These are phyloP conservation scores for Ctenosaura bakeri DNA, from an alignment of 2,797 vertebrate species.

Conservation along the genomic window DNA sequence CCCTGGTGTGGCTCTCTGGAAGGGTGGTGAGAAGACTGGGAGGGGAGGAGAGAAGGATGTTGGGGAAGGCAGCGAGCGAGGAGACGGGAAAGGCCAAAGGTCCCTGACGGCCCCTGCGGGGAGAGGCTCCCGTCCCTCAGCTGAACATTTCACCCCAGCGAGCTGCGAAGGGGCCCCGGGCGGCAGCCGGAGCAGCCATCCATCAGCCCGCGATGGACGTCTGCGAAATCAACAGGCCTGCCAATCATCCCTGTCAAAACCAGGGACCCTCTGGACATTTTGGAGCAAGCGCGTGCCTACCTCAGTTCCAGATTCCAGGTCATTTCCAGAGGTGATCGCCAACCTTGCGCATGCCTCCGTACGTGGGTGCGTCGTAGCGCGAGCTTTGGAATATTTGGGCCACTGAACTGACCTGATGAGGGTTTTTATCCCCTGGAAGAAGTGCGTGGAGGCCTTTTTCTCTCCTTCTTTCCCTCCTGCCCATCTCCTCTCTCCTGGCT, in stretches of 20 bases:
- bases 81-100: slow-evolving; percentile 18
- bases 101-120: neutral
- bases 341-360: neutral
- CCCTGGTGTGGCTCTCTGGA: neutral
- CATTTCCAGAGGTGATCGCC: neutral
- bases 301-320: neutral
- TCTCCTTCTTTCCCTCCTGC: neutral
- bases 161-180: slow-evolving; percentile 31
- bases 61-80: neutral
- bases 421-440: neutral
- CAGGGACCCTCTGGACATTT: neutral
- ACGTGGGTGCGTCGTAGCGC: neutral
- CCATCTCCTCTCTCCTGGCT: neutral
- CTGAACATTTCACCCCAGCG: slow-evolving; percentile 32
- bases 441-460: neutral
- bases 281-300: neutral
- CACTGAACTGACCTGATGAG: neutral
- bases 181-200: neutral
- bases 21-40: no score
- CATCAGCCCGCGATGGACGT: neutral
- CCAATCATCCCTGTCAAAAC: slow-evolving; percentile 8
- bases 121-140: neutral
- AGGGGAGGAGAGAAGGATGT: no score
- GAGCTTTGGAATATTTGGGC: neutral
- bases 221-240: slow-evolving; percentile 9